These are phyloP conservation scores for Dendrolimus punctatus DNA, from an alignment of 1,140 invertebrate genomes.

Conservation along the genomic window DNA sequence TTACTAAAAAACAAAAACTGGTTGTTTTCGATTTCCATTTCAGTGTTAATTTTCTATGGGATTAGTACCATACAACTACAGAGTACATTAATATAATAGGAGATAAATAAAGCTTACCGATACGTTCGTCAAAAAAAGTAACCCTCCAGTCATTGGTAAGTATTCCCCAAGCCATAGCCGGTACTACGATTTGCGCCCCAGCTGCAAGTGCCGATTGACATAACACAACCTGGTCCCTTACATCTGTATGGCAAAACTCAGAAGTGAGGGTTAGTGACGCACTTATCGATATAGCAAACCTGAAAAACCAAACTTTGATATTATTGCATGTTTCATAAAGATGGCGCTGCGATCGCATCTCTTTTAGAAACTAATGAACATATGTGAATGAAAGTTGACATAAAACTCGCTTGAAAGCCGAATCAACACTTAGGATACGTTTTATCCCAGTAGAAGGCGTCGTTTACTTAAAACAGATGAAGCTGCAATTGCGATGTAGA, in stretches of 20 bases:
- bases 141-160: slow-evolving; percentile 39
- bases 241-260: slow-evolving; percentile 47
- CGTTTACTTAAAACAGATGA: not conserved
- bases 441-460: too few species aligned
- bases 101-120: slow-evolving; percentile 26
- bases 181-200: slow-evolving; percentile 30
- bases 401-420: too few species aligned
- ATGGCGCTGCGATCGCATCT: slow-evolving; percentile 2
- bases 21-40: too few species aligned
- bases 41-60: too few species aligned
- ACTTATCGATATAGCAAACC: slow-evolving; percentile 38
- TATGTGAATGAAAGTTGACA: not conserved
- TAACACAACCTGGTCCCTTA: slow-evolving; percentile 46
- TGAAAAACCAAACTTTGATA: slow-evolving; percentile 13
- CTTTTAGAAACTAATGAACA: too few species aligned
- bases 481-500: too few species aligned
- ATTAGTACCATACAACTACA: too few species aligned
- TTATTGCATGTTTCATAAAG: too few species aligned
- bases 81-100: not conserved
- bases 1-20: not conserved
- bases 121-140: slow-evolving; percentile 30
- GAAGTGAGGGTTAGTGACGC: slow-evolving; percentile 38
- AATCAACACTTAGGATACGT: too few species aligned
- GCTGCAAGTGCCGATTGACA: slow-evolving; percentile 38
- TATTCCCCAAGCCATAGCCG: slow-evolving; percentile 41